Conservation (phyloP, 2,888 invertebrate genomes). For the Trypoxylon attenuatum region DNA sequence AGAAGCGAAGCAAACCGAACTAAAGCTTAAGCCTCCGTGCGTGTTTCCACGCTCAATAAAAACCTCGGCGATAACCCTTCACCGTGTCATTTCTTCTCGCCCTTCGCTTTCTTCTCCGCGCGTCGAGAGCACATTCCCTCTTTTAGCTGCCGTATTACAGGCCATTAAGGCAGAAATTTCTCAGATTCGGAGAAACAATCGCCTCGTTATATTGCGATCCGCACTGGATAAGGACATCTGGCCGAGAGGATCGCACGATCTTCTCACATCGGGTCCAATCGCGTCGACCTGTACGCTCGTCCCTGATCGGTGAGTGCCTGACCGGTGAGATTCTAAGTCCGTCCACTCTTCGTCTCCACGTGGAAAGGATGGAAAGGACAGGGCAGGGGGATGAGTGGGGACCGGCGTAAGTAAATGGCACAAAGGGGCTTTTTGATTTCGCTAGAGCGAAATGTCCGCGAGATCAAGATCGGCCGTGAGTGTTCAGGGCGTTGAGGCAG, state of each 20-base stretch:
- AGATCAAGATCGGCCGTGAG: constrained; percentile 11
- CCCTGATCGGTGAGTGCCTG: too few species aligned
- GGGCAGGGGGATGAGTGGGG: neutral
- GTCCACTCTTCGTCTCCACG: neutral
- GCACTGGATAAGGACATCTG: neutral
- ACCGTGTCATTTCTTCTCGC: neutral
- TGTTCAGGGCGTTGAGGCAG: constrained; percentile 1
- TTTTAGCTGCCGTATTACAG: neutral
- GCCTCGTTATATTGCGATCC: neutral
- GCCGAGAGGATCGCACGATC: too few species aligned
- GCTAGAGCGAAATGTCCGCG: neutral
- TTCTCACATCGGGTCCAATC: too few species aligned
- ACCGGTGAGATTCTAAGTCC: too few species aligned
- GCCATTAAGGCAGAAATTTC: neutral
- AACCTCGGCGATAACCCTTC: constrained; percentile 5
- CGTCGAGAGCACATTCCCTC: too few species aligned
- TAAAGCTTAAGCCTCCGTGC: neutral
- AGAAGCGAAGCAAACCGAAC: neutral
- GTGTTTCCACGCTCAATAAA: constrained; percentile 15
- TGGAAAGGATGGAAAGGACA: neutral
- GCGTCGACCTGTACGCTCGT: too few species aligned
- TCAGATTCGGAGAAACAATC: neutral
- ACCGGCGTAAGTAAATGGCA: neutral
- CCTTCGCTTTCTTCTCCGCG: neutral
- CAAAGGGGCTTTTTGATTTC: neutral